Percentiles rank a stretch among this genome's conserved stretches.
Evolutionary conservation across 2,113 vertebrate genomes (phyloP).

Genomic region (Todiramphus chloris): DNA sequence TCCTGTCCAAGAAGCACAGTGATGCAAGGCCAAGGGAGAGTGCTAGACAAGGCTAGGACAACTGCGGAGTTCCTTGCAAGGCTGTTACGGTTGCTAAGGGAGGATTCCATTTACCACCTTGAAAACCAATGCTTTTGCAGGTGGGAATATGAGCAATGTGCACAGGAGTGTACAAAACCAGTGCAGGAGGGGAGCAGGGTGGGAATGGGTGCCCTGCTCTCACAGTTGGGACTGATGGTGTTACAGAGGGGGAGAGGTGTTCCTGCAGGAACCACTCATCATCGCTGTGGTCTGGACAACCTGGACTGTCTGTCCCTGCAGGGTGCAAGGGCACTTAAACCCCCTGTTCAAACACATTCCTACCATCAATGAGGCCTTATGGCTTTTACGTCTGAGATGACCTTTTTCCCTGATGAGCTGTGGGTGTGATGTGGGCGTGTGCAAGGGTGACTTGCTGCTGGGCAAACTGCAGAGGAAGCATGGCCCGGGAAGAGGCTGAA

Average conservation of each 20-base stretch:
- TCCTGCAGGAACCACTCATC: fast-evolving
- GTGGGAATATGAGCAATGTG: fast-evolving
- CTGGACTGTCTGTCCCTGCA: not conserved
- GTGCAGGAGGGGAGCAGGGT: not conserved
- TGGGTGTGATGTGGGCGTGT: fast-evolving
- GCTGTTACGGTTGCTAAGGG: not conserved
- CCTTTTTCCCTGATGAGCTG: not conserved
- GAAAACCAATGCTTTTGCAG: not conserved
- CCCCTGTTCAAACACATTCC: not conserved
- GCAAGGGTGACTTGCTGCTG: not conserved
- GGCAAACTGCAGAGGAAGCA: fast-evolving
- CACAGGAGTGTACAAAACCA: not conserved
- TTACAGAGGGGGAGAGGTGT: not conserved
- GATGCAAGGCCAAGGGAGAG: not conserved
- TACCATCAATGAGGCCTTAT: fast-evolving
- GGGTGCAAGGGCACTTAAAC: not conserved
- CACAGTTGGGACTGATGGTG: fast-evolving
- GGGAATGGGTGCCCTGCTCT: not conserved
- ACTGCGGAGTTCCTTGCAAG: not conserved
- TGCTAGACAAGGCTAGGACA: fast-evolving
- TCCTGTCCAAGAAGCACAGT: not conserved
- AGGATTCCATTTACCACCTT: not conserved
- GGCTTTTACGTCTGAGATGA: not conserved
- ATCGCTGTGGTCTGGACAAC: not conserved
- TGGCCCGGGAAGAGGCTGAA: fast-evolving